phyloP scores from a whole-genome alignment of 2,888 invertebrate species.

The Tetanocera ferruginea region DNA sequence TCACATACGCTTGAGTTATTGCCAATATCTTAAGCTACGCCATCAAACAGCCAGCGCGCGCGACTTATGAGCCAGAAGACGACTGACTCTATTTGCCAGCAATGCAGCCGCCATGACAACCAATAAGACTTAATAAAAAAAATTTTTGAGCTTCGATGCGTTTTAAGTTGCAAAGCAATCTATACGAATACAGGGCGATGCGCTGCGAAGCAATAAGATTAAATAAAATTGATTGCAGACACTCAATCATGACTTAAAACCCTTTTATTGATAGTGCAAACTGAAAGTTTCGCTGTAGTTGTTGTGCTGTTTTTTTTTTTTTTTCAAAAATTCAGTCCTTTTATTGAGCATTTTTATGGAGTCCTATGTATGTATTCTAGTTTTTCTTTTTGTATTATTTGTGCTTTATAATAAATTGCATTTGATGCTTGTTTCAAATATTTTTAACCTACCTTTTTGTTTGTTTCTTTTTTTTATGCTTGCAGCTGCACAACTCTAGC shows the following conservation, averaged over 20 bases:
- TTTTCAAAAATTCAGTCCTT: background rate
- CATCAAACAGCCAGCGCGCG: too few species aligned
- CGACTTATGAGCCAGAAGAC: too few species aligned
- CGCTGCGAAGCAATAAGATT: slow-evolving; percentile 8
- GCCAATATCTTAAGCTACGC: too few species aligned
- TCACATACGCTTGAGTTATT: too few species aligned
- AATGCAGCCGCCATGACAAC: background rate
- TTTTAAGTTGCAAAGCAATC: slow-evolving; percentile 38
- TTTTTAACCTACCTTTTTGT: slow-evolving; percentile 16
- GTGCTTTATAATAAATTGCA: background rate
- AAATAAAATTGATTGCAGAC: slow-evolving; percentile 43
- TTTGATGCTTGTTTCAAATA: slow-evolving; percentile 2
- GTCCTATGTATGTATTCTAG: background rate
- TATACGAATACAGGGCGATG: slow-evolving; percentile 34
- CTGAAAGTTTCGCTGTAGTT: background rate
- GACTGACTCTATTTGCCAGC: background rate
- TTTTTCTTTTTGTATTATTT: background rate
- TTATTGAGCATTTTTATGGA: background rate
- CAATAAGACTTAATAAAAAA: slow-evolving; percentile 5
- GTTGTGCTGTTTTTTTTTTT: background rate
- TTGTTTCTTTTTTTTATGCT: slow-evolving; percentile 39
- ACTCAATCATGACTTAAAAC: slow-evolving; percentile 46
- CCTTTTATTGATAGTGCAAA: slow-evolving; percentile 23
- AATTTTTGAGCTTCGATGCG: background rate
- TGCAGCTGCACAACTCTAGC: slow-evolving; percentile 78